Conservation (phyloP, 2,113 vertebrate genomes). For the Salvelinus sp. region DNA sequence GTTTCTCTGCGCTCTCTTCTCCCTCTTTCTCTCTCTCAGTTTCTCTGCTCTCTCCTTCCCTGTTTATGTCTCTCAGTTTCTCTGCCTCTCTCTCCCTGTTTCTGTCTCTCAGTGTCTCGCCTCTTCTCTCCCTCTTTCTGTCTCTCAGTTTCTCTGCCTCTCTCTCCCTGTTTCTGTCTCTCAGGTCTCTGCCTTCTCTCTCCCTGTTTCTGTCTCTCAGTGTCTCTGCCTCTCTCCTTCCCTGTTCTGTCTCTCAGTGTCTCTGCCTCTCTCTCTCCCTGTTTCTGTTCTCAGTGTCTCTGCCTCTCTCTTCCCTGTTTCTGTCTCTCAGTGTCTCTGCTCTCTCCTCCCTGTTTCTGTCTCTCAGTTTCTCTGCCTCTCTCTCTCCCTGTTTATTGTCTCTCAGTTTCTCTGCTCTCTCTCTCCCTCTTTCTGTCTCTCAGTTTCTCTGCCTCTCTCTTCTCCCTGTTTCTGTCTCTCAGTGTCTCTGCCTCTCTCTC, state of each 20-base stretch:
- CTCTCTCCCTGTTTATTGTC: too few relatives aligned
- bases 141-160: background rate
- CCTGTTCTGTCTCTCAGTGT: background rate
- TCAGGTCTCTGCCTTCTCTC: background rate
- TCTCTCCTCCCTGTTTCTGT: too few relatives aligned
- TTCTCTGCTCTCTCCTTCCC: too few relatives aligned
- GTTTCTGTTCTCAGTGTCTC: background rate
- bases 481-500: too few relatives aligned
- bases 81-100: background rate
- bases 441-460: too few relatives aligned
- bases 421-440: too few relatives aligned
- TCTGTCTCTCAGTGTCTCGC: background rate
- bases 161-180: background rate
- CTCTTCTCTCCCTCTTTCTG: background rate
- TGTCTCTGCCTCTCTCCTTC: background rate
- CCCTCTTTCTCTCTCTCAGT: background rate
- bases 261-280: background rate
- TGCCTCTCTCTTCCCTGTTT: constrained; percentile 2
- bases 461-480: too few relatives aligned
- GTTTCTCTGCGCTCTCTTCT: background rate
- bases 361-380: too few relatives aligned
- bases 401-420: too few relatives aligned
- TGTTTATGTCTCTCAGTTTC: background rate
- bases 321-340: background rate
- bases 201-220: too few relatives aligned